Evolutionary conservation across 2,797 vertebrate species (phyloP).

Genomic region (Centroberyx gerrardi): DNA sequence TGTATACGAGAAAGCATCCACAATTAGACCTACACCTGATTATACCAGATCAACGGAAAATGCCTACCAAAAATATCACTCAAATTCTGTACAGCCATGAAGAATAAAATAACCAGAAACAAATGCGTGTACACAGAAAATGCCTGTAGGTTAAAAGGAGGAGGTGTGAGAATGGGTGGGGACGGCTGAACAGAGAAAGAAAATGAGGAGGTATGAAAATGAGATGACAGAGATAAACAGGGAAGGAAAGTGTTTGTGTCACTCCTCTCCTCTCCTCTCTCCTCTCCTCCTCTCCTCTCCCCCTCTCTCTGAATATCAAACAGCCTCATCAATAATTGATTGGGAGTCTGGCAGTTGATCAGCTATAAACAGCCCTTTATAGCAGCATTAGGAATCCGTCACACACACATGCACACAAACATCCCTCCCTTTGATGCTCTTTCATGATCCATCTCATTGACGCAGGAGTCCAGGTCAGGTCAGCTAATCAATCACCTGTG

Average conservation of each 20-base stretch:
- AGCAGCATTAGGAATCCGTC: slow-evolving; percentile 50
- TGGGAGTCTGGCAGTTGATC: slow-evolving; percentile 66
- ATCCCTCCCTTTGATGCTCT: slow-evolving; percentile 74
- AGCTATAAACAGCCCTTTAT: slow-evolving; percentile 70
- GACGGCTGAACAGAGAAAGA: background rate
- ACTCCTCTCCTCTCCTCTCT: slow-evolving; percentile 1
- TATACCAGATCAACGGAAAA: background rate
- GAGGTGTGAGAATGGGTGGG: background rate
- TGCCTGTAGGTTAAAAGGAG: slow-evolving; percentile 3
- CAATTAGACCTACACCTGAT: slow-evolving; percentile 8
- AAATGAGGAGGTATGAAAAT: background rate
- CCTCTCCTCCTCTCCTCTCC: slow-evolving; percentile 38
- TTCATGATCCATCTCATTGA: slow-evolving; percentile 78
- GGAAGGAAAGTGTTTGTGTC: background rate
- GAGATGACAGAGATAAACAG: background rate
- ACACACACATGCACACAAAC: slow-evolving; percentile 11
- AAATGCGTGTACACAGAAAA: slow-evolving; percentile 7
- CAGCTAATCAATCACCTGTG: slow-evolving; percentile 77
- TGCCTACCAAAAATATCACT: background rate
- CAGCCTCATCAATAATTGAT: slow-evolving; percentile 80
- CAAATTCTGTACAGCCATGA: slow-evolving; percentile 1
- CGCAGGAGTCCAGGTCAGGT: slow-evolving; percentile 66
- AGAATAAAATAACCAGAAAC: background rate
- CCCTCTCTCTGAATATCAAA: slow-evolving; percentile 73
- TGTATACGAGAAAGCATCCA: background rate